A percentile compares a stretch with the other conserved stretches of the same genome.
Evolutionary conservation across 2,888 invertebrate species (phyloP).

Genomic region (Abrostola tripartita): DNA sequence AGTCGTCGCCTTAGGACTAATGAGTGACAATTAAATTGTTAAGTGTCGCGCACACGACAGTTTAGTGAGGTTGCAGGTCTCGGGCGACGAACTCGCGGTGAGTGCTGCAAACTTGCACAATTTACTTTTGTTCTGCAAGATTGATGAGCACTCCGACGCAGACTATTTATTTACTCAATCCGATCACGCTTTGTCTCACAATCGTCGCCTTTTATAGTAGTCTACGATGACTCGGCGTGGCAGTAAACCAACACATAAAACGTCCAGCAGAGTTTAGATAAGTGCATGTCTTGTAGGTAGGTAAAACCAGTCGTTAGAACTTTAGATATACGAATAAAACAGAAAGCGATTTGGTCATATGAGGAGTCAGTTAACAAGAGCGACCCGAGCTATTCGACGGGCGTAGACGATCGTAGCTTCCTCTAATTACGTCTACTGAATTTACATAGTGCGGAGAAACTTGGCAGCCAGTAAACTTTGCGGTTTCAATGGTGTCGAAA

Average conservation of each 20-base stretch:
- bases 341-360: conserved; percentile 65
- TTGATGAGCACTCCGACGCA: conserved; percentile 82
- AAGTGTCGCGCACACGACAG: conserved; percentile 81
- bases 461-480: conserved; percentile 74
- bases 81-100: conserved; percentile 78
- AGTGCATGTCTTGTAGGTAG: conserved; percentile 47
- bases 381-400: conserved; percentile 68
- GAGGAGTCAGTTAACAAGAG: conserved; percentile 69
- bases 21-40: conserved; percentile 86
- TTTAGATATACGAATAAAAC: conserved; percentile 64
- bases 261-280: conserved; percentile 63
- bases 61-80: conserved; percentile 83
- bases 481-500: conserved; percentile 67
- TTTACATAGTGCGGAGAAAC: conserved; percentile 77
- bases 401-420: conserved; percentile 71
- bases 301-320: conserved; percentile 40
- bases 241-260: conserved; percentile 78
- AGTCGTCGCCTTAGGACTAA: conserved; percentile 81
- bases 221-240: conserved; percentile 73
- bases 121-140: conserved; percentile 81
- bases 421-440: conserved; percentile 77
- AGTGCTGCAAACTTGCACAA: conserved; percentile 78
- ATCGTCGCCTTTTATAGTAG: conserved; percentile 80
- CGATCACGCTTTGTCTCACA: conserved; percentile 85
- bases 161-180: conserved; percentile 85